Evolutionary conservation across 2,797 vertebrate species (phyloP), one percentile per base, ranked within the genome.

Genomic region (Serranus cabrilla): DNA sequence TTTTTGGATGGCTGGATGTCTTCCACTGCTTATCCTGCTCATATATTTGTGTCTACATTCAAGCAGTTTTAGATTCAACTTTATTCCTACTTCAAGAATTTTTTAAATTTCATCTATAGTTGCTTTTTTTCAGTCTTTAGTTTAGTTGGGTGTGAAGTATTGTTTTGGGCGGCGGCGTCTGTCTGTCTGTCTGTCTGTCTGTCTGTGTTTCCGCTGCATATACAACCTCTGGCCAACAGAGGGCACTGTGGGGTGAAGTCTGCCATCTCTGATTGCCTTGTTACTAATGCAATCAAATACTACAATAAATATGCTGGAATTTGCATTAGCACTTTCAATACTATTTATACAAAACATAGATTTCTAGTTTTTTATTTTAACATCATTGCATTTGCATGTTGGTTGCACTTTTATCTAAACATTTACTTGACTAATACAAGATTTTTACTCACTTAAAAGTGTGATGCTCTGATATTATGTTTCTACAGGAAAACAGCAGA

Each of bases 21-120:
- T 18, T 81, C 78, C 73, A 65, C 54, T 75, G 78, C 79, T 86
- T 76, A 71, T 83, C 85, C 82, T 34, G n/a, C 69, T 85, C 61
- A 20, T 70, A 64, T 43, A 67, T 58, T 63, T 45, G 52, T 60
- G 54, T 60, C 42, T 63, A 78, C 71, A 55, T 66, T 62, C 47
- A 39, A 65, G 11, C 65, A 5, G 27, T 50, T 71, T 84, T 59
- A 74, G 60, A 59, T 39, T 42, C 21, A 25, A 20, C 76, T 77
- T 80, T 79, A 62, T 76, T 89, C 34, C 50, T 45, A 57, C 50
- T 71, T 65, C 13, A 43, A 61, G 21, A 61, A 3, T 54, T 81
- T 66, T 61, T 37, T 13, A 75, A 57, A 78, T 74, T 67, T 65
- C 66, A 50, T 11, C 7, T 45, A 21, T 55, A 42, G 61, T 60